Conservation (phyloP, 2,113 vertebrate species). For the Notechis scutatus region DNA sequence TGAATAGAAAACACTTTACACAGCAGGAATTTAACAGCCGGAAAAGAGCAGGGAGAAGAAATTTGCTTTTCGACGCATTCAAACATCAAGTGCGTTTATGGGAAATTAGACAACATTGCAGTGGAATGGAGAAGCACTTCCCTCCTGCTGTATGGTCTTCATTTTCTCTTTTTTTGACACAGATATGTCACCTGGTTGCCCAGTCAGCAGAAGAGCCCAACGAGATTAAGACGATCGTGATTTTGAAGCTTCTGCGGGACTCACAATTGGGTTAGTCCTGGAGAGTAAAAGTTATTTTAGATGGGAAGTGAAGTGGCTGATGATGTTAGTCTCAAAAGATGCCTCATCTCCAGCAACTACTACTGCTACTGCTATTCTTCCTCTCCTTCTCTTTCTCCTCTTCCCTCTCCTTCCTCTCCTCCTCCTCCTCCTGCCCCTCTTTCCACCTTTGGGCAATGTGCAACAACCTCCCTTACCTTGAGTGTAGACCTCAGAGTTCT, state of each 20-base stretch:
- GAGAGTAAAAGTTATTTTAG: neutral
- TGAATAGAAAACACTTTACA: slow-evolving; percentile 61
- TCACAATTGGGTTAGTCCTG: neutral
- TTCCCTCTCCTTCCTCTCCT: too few relatives aligned
- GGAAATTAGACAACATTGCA: slow-evolving; percentile 43
- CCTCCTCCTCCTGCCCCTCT: too few relatives aligned
- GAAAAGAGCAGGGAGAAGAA: neutral
- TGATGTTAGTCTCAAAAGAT: neutral
- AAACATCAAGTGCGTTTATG: slow-evolving; percentile 54
- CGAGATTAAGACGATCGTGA: neutral
- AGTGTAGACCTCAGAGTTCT: neutral
- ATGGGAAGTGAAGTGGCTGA: neutral
- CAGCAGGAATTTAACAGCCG: slow-evolving; percentile 48
- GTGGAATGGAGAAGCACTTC: slow-evolving; percentile 31
- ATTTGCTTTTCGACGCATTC: slow-evolving; percentile 16
- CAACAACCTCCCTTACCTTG: neutral
- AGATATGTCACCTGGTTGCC: slow-evolving; percentile 1
- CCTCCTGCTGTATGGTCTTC: slow-evolving; percentile 9
- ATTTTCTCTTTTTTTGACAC: neutral
- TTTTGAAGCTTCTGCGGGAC: slow-evolving; percentile 16
- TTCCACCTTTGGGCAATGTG: too few relatives aligned
- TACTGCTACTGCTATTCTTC: too few relatives aligned
- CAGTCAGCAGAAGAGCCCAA: neutral
- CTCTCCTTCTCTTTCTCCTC: neutral
- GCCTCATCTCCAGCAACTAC: neutral